Conservation (phyloP, 1,140 invertebrate species). For the Musca domestica region DNA sequence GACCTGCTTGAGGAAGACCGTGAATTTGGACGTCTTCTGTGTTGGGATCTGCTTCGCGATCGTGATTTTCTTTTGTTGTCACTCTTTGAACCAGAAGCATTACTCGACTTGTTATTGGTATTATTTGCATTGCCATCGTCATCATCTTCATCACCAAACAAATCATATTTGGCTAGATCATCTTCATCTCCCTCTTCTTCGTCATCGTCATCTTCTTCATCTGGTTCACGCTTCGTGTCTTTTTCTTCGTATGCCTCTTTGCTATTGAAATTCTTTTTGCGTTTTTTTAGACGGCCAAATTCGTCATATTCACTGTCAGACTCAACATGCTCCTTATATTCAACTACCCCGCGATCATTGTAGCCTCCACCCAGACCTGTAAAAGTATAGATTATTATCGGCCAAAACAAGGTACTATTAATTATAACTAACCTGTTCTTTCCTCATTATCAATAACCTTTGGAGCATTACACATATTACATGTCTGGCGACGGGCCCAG, state of each 20-base stretch:
- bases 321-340: constrained; percentile 83
- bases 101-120: no score
- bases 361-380: constrained; percentile 81
- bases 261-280: constrained; percentile 52
- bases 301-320: constrained; percentile 95
- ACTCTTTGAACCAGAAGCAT: neutral
- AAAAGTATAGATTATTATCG: constrained; percentile 36
- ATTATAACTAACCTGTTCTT: constrained; percentile 56
- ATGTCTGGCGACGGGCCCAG: constrained; percentile 94
- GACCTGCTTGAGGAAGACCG: constrained; percentile 40
- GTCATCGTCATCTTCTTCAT: constrained; percentile 47
- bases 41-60: constrained; percentile 37
- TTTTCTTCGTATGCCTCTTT: constrained; percentile 50
- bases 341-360: constrained; percentile 90
- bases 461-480: constrained; percentile 98
- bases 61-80: constrained; percentile 24
- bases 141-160: constrained; percentile 73
- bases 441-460: constrained; percentile 90
- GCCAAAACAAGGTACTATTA: neutral
- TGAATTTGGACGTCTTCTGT: constrained; percentile 25
- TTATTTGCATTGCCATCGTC: constrained; percentile 23
- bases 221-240: constrained; percentile 43
- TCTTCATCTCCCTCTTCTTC: constrained; percentile 61
- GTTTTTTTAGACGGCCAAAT: constrained; percentile 87
- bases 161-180: no score